Conservation (phyloP, 2,797 vertebrate genomes). For the Leuciscus waleckii region DNA sequence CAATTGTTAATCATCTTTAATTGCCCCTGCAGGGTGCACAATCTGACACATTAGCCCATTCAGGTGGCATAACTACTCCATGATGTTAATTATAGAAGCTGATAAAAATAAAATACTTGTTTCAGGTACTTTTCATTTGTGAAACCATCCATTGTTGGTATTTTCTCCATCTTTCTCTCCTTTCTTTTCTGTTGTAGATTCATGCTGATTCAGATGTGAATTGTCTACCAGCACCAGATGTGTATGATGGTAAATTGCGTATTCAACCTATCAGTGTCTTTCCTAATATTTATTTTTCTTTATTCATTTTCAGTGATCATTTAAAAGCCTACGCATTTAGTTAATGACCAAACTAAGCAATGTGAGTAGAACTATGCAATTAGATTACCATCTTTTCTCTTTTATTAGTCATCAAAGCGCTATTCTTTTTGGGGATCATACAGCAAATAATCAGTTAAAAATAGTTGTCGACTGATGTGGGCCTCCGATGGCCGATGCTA, state of each 20-base stretch:
- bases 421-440: neutral
- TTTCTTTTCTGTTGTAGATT: slow-evolving; percentile 45
- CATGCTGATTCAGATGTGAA: slow-evolving; percentile 41
- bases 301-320: neutral
- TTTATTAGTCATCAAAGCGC: neutral
- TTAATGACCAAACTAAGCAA: neutral
- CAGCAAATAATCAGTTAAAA: neutral
- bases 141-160: slow-evolving; percentile 40
- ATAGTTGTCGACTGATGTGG: neutral
- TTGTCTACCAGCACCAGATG: slow-evolving; percentile 31
- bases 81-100: slow-evolving; percentile 61
- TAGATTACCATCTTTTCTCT: neutral
- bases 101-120: slow-evolving; percentile 49
- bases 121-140: slow-evolving; percentile 46
- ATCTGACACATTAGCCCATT: slow-evolving; percentile 58
- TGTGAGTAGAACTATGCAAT: neutral
- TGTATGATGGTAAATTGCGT: slow-evolving; percentile 29
- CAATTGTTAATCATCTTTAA: slow-evolving; percentile 52
- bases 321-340: neutral
- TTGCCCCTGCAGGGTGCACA: slow-evolving; percentile 58
- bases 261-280: slow-evolving; percentile 14
- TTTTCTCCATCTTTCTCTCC: neutral
- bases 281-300: neutral
- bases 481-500: neutral
- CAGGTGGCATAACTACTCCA: slow-evolving; percentile 55